A percentile compares a stretch with the other conserved stretches of the same genome.
These are phyloP conservation scores for Drosophila suzukii DNA, from an alignment of 1,140 invertebrate genomes.

Conservation along the genomic window DNA sequence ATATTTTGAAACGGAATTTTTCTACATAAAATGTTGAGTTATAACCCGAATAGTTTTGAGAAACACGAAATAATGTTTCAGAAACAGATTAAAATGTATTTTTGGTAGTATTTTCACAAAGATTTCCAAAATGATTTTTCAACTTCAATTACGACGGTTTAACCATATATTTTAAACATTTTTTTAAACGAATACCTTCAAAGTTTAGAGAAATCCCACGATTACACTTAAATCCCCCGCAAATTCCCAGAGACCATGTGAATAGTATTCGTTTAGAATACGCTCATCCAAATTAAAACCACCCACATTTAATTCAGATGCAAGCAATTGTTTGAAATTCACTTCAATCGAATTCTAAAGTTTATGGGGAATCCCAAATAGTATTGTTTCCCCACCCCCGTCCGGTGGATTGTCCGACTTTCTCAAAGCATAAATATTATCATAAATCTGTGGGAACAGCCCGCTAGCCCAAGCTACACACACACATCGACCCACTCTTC, in stretches of 20 bases:
- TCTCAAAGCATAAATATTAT: constrained; percentile 54
- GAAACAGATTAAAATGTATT: background rate
- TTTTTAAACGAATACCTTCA: constrained; percentile 11
- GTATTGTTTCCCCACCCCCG: constrained; percentile 15
- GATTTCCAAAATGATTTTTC: too few species aligned
- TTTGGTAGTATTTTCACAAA: background rate
- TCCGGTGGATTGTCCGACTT: constrained; percentile 48
- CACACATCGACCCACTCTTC: constrained; percentile 33
- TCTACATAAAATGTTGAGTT: too few species aligned
- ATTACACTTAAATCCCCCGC: constrained; percentile 20
- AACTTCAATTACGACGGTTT: background rate
- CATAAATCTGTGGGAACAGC: constrained; percentile 57
- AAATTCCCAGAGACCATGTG: constrained; percentile 15
- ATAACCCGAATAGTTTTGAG: background rate
- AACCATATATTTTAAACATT: constrained; percentile 1
- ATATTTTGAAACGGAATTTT: too few species aligned
- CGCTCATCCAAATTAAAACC: constrained; percentile 14
- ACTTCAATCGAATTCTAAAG: constrained; percentile 59
- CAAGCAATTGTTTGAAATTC: constrained; percentile 44
- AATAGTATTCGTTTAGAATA: constrained; percentile 10
- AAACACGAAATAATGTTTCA: background rate
- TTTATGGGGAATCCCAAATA: constrained; percentile 54
- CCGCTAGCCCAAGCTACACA: constrained; percentile 20
- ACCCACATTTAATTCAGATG: constrained; percentile 24
- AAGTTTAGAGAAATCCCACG: constrained; percentile 3